Evolutionary conservation across 2,797 vertebrate species (phyloP), one percentile per base, ranked within the genome.

Genomic region (Pangasius krempfi): DNA sequence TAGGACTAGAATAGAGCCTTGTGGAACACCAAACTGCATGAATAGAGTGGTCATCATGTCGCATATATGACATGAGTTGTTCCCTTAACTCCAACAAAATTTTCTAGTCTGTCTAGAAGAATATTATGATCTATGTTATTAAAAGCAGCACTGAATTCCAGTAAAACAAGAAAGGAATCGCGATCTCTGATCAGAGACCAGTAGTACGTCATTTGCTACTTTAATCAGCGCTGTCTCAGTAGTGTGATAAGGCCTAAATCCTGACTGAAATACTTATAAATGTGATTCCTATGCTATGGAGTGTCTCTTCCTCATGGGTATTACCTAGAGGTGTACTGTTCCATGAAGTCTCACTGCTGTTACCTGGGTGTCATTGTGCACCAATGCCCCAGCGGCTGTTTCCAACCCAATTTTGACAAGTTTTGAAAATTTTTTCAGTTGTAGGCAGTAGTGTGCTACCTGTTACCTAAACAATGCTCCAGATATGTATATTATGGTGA

Each of bases 171-270:
- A 40, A 44, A 60, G 4, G 14, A 33, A 7, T 56, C 18, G 22
- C 52, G 33, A 9, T 37, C 52, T 60, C 13, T 27, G 5, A 60
- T 12, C 4, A 22, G 3, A 83, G 9, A 52, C n/a, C 62, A 68
- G 60, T 84, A 66, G 60, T 30, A n/a, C 47, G 60, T 52, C 16
- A 84, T 68, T 64, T 83, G n/a, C 25, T 62, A 44, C 37, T 83
- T 64, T 47, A 83, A 83, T 8, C 60, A 66, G 80, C 40, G 13
- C 58, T 30, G 9, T 58, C 20, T 37, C 10, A 6, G 30, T 58
- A 7, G 25, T n/a, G 37, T 83, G 14, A 68, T 8, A 16, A 80
- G 30, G 16, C 16, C 14, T 80, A 80, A 80, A 27, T 82, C 30
- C 27, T 12, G 33, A 40, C 10, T 60, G 25, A 83, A 47, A n/a